Evolutionary conservation across 1,140 invertebrate species (phyloP).

Genomic region (Zaprionus ghesquierei): DNA sequence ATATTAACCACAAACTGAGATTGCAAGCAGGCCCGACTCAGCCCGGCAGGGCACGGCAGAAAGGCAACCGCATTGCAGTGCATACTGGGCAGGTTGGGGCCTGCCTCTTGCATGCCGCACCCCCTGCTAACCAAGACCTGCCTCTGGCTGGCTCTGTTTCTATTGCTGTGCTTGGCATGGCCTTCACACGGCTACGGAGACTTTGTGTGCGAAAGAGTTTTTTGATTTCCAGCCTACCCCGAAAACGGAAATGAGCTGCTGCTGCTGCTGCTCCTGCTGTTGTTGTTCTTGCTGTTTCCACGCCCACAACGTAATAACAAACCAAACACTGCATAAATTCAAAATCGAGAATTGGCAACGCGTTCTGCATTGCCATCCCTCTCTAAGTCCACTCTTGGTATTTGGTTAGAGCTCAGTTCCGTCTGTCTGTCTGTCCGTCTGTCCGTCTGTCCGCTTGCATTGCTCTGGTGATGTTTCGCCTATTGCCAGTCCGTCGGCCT

Average conservation of each 20-base stretch:
- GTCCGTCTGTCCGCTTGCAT: slow-evolving; percentile 27
- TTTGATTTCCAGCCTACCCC: slow-evolving; percentile 43
- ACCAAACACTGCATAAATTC: slow-evolving; percentile 80
- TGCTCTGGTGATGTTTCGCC: slow-evolving; percentile 36
- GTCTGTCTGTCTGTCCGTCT: slow-evolving; percentile 1
- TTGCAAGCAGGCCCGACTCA: slow-evolving; percentile 43
- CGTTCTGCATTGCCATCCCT: slow-evolving; percentile 36
- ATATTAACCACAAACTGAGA: slow-evolving; percentile 80
- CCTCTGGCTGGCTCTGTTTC: neutral
- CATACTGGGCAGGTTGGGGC: slow-evolving; percentile 41
- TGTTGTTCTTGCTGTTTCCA: neutral
- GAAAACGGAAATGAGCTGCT: slow-evolving; percentile 61
- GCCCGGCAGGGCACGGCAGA: neutral
- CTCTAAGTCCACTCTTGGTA: slow-evolving; percentile 67
- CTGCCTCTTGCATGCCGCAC: neutral
- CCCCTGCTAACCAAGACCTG: neutral
- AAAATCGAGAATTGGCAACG: slow-evolving; percentile 52
- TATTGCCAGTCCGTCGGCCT: slow-evolving; percentile 28
- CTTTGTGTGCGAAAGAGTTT: slow-evolving; percentile 60
- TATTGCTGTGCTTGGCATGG: slow-evolving; percentile 52
- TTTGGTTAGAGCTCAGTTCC: slow-evolving; percentile 59
- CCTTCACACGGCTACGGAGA: slow-evolving; percentile 67
- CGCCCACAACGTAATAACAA: slow-evolving; percentile 62
- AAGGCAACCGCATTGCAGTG: slow-evolving; percentile 25
- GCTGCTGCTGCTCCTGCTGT: slow-evolving; percentile 27